Evolutionary conservation across 64 coral and sea anemone species (phyloP), one percentile per base, ranked within the genome.

Genomic region (Trachythela sp.): DNA sequence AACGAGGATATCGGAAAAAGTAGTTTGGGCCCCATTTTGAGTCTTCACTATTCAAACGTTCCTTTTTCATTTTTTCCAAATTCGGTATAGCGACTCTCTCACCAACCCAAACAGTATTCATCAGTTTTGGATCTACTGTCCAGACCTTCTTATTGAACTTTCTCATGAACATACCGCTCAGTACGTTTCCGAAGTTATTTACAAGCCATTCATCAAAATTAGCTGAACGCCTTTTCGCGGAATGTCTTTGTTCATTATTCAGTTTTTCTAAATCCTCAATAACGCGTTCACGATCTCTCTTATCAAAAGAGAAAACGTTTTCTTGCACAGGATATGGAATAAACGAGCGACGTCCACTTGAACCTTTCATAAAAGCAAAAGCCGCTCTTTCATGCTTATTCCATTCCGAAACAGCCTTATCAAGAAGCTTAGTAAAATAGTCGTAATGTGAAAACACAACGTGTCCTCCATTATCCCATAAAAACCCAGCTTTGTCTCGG

Each of bases 401-500:
- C 93, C 93, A 94, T 4, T 83, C 51, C 85, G 88, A 86, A 29
- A 92, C 83, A 0, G 76, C 86, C 8, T 24, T 85, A 48, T 94
- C 90, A 9, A 94, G 70, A 17, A 83, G 40, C 0, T 35, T 51
- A 41, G 92, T 83, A 49, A 94, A 94, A 32, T 94, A 94, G 5
- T 87, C 83, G 17, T 94, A 94, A 83, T 94, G 93, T 0, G 93
- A 94, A 50, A 92, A 94, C 6, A 92, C 90, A 8, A 94, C 93
- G 40, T 94, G 93, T 20, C 93, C 93, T 0, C 90, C 93, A 84
- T 87, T 94, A 40, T 94, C 93, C 93, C 93, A 94, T n/a, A 94
- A 70, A 48, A 92, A 94, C 13, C 93, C 93, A 41, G 77, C 20
- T 13, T 92, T 29, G 77, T 94, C 90, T 89, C 93, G n/a, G n/a